A percentile compares a stretch with the other conserved stretches of the same genome.
These are phyloP conservation scores for Hydra vulgaris DNA, from an alignment of 30 jellyfish, hydroid and myxozoan genomes.

Conservation along the genomic window DNA sequence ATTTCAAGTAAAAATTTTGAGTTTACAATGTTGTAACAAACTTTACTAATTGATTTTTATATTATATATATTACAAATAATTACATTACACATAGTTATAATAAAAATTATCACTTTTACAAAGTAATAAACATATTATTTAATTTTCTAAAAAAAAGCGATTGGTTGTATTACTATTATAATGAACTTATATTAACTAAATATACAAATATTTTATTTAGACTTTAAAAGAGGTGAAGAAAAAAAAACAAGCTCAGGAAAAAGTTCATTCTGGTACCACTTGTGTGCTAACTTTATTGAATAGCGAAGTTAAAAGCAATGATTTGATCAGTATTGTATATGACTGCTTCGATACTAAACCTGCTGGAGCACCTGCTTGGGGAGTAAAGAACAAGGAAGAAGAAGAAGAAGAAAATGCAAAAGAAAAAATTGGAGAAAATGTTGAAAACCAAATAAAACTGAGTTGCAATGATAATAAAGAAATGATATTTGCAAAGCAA, in stretches of 20 bases:
- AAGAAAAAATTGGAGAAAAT: not conserved
- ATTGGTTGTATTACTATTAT: too few species aligned
- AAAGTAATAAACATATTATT: too few species aligned
- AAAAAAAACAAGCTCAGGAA: not conserved
- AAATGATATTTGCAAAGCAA: constrained; percentile 3
- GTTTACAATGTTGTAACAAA: too few species aligned
- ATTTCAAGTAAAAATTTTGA: too few species aligned
- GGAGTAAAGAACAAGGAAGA: constrained; percentile 2
- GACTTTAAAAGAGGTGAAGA: too few species aligned
- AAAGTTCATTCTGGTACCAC: constrained; percentile 8
- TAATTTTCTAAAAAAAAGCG: too few species aligned
- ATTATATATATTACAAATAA: too few species aligned
- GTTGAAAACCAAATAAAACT: not conserved
- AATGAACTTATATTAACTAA: too few species aligned
- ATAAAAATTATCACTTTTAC: too few species aligned
- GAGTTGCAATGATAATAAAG: not conserved
- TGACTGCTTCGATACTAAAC: constrained; percentile 25
- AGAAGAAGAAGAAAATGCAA: constrained; percentile 1
- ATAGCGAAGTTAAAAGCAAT: not conserved
- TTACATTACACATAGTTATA: too few species aligned
- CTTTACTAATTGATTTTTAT: too few species aligned
- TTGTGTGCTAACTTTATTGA: constrained; percentile 10
- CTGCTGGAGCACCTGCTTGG: constrained; percentile 29
- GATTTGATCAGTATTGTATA: constrained; percentile 17
- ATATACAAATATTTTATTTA: too few species aligned